Percentiles rank a stretch among this genome's conserved stretches.
Conservation (phyloP, 2,797 vertebrate species). For the Kryptopterus vitreolus region DNA sequence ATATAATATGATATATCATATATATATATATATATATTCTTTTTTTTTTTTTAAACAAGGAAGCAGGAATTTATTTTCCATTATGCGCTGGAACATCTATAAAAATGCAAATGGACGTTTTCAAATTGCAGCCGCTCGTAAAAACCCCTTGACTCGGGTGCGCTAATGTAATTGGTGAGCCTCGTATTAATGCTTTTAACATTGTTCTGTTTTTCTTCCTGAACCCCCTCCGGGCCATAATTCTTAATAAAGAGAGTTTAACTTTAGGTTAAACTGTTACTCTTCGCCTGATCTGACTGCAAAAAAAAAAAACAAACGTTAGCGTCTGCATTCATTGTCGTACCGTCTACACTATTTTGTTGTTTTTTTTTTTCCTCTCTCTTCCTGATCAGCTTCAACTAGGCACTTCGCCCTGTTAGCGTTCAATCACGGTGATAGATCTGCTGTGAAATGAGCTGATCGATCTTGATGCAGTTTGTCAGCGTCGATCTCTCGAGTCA, state of each 20-base stretch:
- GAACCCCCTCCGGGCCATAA: neutral
- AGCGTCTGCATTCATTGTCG: neutral
- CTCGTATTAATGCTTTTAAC: constrained; percentile 26
- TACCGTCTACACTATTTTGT: neutral
- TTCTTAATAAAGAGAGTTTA: neutral
- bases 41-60: too few species aligned
- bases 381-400: constrained; percentile 28
- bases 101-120: constrained; percentile 10
- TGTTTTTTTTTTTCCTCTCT: neutral
- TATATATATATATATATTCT: too few species aligned
- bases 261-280: neutral
- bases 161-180: neutral
- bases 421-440: constrained; percentile 51
- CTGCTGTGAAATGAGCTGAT: constrained; percentile 43
- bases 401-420: constrained; percentile 26
- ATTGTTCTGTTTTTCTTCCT: neutral
- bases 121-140: neutral
- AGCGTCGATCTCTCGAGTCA: constrained; percentile 37
- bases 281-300: neutral
- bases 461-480: constrained; percentile 55
- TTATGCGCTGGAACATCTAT: neutral
- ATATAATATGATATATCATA: too few species aligned
- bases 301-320: constrained; percentile 5
- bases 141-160: neutral
- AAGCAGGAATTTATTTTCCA: neutral